phyloP scores from a whole-genome alignment of 2,113 vertebrate species.

The Balaeniceps rex region DNA sequence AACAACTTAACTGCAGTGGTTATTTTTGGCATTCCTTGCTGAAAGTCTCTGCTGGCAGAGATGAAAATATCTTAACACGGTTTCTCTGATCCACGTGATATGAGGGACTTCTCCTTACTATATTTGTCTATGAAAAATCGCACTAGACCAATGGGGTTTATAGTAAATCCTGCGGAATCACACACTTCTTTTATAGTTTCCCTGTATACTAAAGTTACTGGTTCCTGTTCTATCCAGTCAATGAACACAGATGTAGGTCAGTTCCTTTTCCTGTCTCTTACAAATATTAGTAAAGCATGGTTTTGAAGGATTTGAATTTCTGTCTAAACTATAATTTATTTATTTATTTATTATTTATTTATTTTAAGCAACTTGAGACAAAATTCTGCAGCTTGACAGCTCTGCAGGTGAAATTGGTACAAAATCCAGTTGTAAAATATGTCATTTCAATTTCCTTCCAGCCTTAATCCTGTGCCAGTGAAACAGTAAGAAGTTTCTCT shows the following conservation, averaged over 20 bases:
- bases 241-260: background rate
- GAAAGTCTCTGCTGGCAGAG: background rate
- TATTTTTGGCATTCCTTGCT: constrained; percentile 11
- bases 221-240: background rate
- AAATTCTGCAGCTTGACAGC: background rate
- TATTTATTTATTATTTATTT: background rate
- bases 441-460: background rate
- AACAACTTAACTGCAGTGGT: background rate
- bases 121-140: background rate
- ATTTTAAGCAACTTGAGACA: background rate
- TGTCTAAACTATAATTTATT: background rate
- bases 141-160: background rate
- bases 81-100: background rate
- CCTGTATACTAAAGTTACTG: background rate
- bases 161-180: background rate
- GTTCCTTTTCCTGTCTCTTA: background rate
- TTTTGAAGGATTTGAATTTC: background rate
- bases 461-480: background rate
- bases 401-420: background rate
- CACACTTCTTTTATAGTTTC: background rate
- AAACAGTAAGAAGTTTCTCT: background rate
- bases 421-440: background rate
- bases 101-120: background rate
- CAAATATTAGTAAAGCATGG: background rate
- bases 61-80: background rate